A percentile compares a stretch with the other conserved stretches of the same genome.
These are phyloP conservation scores for Callimorpha dominula DNA, from an alignment of 2,888 invertebrate genomes.

Conservation along the genomic window DNA sequence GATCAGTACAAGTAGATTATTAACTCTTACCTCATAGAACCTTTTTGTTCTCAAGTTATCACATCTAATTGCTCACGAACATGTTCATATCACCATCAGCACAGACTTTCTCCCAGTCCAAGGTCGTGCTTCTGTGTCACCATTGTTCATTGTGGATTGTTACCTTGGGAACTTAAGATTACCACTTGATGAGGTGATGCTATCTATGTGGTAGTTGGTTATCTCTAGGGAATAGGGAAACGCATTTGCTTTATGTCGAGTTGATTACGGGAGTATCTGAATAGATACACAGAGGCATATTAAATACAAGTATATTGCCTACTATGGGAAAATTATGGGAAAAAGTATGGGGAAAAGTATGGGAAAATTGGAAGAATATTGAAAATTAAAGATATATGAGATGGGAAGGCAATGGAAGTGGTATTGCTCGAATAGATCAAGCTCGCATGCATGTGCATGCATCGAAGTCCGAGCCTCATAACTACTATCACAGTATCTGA, in stretches of 20 bases:
- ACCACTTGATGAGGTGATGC: conserved; percentile 7
- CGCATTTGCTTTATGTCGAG: neutral
- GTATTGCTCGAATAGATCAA: too few relatives aligned
- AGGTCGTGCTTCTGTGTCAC: conserved; percentile 51
- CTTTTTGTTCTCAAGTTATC: conserved; percentile 4
- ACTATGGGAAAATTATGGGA: too few relatives aligned
- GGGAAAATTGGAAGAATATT: too few relatives aligned
- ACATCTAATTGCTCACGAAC: conserved; percentile 12
- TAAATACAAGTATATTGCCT: too few relatives aligned
- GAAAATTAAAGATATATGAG: too few relatives aligned
- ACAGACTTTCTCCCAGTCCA: conserved; percentile 52
- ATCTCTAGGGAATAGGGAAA: conserved; percentile 9
- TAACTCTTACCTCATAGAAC: neutral
- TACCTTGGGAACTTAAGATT: conserved; percentile 38
- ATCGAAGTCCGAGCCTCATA: too few relatives aligned
- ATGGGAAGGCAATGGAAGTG: too few relatives aligned
- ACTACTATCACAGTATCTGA: too few relatives aligned
- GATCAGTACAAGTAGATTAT: neutral
- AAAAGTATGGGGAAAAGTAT: too few relatives aligned
- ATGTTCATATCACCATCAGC: neutral
- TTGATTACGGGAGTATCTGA: neutral
- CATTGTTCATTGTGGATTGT: conserved; percentile 59
- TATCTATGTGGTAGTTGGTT: neutral
- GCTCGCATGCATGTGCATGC: too few relatives aligned
- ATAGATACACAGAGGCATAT: neutral